Evolutionary conservation across 2,797 vertebrate species (phyloP).

Genomic region (Moxostoma hubbsi): DNA sequence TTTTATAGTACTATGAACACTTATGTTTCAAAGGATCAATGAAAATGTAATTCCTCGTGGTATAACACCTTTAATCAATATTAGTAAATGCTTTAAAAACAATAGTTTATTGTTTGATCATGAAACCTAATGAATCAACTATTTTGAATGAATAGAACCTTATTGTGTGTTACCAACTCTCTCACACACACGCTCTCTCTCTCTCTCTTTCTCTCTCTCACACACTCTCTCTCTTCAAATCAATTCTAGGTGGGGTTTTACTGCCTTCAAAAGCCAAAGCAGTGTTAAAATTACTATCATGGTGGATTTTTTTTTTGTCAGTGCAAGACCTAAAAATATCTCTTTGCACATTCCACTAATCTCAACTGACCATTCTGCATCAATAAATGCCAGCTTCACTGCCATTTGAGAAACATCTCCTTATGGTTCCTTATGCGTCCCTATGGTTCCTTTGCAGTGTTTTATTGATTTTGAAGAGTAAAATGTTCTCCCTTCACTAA

Average conservation of each 20-base stretch:
- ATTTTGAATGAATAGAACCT: too few species aligned
- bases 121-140: too few species aligned
- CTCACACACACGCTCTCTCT: neutral
- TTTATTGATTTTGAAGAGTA: neutral
- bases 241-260: neutral
- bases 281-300: neutral
- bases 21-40: too few species aligned
- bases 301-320: neutral
- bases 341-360: conserved; percentile 2
- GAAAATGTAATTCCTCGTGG: too few species aligned
- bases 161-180: too few species aligned
- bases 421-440: neutral
- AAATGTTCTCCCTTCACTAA: neutral
- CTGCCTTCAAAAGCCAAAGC: neutral
- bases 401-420: neutral
- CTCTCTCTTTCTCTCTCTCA: neutral
- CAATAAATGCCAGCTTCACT: neutral
- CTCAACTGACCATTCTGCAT: neutral
- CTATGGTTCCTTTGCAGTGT: neutral
- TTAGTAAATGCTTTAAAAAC: too few species aligned
- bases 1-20: too few species aligned
- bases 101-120: too few species aligned
- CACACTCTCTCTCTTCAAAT: neutral
- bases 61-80: too few species aligned
- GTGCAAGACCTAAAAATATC: neutral